Evolutionary conservation across 2,113 vertebrate genomes (phyloP).

Genomic region (Mus pahari): DNA sequence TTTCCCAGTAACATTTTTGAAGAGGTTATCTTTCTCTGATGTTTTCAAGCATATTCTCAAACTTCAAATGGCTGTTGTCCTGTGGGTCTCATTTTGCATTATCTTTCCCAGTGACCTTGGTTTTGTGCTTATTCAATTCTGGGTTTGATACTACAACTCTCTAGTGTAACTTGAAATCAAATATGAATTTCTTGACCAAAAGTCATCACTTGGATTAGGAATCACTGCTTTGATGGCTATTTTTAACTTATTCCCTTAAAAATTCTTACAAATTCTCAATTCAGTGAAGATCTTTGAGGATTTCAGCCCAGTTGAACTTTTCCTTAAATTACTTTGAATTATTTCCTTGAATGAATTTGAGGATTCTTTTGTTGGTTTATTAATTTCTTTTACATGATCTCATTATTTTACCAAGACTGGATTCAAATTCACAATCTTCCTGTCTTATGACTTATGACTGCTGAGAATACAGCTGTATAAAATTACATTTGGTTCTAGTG

Average conservation of each 20-base stretch:
- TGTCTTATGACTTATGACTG: neutral
- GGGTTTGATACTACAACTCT: neutral
- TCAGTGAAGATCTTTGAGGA: neutral
- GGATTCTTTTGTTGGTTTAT: neutral
- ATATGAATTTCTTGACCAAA: neutral
- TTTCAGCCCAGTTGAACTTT: constrained; percentile 30
- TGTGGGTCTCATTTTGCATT: neutral
- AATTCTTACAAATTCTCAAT: constrained; percentile 18
- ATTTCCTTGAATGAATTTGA: neutral
- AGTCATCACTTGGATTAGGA: neutral
- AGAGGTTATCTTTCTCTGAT: neutral
- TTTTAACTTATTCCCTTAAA: neutral
- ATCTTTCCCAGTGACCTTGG: neutral
- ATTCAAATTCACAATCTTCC: neutral
- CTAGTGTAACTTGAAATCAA: neutral
- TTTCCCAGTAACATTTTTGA: neutral
- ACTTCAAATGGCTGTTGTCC: neutral
- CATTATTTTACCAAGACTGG: neutral
- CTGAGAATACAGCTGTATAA: neutral
- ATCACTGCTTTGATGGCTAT: neutral
- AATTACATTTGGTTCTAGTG: neutral
- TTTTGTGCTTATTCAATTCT: neutral
- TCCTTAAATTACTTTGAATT: neutral
- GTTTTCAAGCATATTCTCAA: neutral
- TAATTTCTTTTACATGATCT: neutral